phyloP scores from a whole-genome alignment of 2,113 vertebrate species.

The Anguilla rostrata region DNA sequence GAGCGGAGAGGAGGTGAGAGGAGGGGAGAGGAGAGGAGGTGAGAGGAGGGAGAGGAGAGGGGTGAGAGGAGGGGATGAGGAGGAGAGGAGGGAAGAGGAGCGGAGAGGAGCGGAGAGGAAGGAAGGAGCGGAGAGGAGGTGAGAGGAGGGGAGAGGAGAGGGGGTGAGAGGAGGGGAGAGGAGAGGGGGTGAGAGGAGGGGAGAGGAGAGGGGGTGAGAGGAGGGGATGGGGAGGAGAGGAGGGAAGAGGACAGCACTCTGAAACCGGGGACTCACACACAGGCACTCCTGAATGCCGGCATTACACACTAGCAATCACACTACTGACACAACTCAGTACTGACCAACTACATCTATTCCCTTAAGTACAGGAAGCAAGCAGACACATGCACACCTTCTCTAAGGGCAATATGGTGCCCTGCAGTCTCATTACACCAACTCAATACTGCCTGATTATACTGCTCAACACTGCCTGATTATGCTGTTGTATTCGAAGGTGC shows the following conservation, averaged over 20 bases:
- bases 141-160: not conserved
- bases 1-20: no score
- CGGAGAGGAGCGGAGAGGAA: no score
- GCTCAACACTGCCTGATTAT: not conserved
- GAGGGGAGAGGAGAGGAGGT: no score
- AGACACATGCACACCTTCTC: no score
- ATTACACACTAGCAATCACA: not conserved
- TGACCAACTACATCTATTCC: no score
- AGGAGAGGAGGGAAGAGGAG: no score
- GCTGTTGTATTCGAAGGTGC: slow-evolving; percentile 14
- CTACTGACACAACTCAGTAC: not conserved
- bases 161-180: no score
- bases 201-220: not conserved
- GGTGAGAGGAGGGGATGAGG: not conserved
- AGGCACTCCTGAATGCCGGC: not conserved
- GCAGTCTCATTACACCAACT: not conserved
- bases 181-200: no score
- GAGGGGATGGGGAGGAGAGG: not conserved
- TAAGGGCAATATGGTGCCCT: not conserved
- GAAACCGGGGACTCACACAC: not conserved
- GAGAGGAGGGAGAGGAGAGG: not conserved
- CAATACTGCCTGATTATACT: no score
- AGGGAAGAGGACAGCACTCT: not conserved
- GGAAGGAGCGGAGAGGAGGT: no score
- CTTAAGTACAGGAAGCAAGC: no score